Percentiles rank a stretch among this genome's conserved stretches.
phyloP scores from a whole-genome alignment of 2,113 vertebrate species.

The Mohoua ochrocephala region DNA sequence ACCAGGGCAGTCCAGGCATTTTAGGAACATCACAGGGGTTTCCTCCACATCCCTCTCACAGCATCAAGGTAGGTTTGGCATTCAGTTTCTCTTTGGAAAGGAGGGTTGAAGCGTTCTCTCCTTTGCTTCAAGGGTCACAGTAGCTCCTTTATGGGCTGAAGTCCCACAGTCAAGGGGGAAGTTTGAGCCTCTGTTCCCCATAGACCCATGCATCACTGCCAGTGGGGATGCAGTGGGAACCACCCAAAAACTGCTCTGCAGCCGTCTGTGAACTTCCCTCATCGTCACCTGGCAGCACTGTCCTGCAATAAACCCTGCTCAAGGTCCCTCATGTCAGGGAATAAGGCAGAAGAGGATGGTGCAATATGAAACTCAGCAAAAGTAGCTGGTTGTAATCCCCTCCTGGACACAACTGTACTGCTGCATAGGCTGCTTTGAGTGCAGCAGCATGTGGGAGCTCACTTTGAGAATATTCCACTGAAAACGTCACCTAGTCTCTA shows the following conservation, averaged over 20 bases:
- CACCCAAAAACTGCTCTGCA: background rate
- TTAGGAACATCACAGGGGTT: background rate
- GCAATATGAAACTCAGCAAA: background rate
- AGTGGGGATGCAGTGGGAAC: background rate
- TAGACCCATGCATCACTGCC: background rate
- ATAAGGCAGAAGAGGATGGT: background rate
- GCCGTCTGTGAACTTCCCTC: background rate
- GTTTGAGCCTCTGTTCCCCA: background rate
- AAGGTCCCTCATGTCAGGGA: background rate
- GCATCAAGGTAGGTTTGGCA: background rate
- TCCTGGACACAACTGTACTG: background rate
- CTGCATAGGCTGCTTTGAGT: background rate
- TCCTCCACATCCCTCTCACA: background rate
- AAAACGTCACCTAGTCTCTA: background rate
- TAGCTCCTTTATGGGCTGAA: background rate
- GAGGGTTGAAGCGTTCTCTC: background rate
- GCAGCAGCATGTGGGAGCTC: rapidly evolving
- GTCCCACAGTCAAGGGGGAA: background rate
- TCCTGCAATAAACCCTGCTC: background rate
- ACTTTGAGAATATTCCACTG: background rate
- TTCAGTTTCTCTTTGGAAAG: background rate
- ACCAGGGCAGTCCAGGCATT: background rate
- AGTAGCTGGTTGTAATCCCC: background rate
- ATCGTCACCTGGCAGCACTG: background rate
- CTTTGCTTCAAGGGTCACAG: background rate